Base-by-base conservation (phyloP, 2,888 invertebrate species). In the Tenthredo amoena region DNA sequence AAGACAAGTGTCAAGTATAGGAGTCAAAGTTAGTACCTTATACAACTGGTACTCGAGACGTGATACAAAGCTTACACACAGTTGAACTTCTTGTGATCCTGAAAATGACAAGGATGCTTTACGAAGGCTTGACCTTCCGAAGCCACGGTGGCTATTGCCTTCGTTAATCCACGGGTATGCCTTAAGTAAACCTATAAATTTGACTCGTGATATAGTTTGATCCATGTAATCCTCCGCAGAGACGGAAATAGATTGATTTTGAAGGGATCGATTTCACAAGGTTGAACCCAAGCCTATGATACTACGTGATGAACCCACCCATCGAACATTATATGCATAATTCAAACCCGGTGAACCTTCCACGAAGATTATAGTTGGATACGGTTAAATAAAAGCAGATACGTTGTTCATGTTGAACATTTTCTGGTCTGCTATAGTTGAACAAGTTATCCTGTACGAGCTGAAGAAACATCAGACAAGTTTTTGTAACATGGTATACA, bases 31-130 rank as follows among this genome's bases (percentile, higher is more conserved):
- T 6, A 74, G 74, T 74, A 21, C 74, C 31, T 34, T 18, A 50
- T 31, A 50, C 55, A 47, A 31, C 50, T 47, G 50, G 34, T 47
- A 77, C 77, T 18, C 31, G 77, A 50, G 55, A 26, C 31, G 18
- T 5, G 77, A 55, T 31, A 55, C 50, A 55, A 77, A 77, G 77
- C 50, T 77, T 55, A 34, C 34, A 26, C 77, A 77, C 77, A 50
- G 77, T 77, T 77, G 77, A 77, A 77, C 77, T 77, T 77, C 50
- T 77, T 55, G 31, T 77, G 50, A 77, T 77, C 77, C 77, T 34
- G 34, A n/a, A 31, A 77, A 77, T 47, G 50, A 77, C 77, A 18
- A 77, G 77, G 55, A 50, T 55, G 34, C 77, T 77, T 55, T 9
- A 77, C 50, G 21, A 31, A 77, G 50, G 50, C 77, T 77, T 77